Conservation (phyloP, 92 coral and sea anemone species). For the Heteractis magnifica region DNA sequence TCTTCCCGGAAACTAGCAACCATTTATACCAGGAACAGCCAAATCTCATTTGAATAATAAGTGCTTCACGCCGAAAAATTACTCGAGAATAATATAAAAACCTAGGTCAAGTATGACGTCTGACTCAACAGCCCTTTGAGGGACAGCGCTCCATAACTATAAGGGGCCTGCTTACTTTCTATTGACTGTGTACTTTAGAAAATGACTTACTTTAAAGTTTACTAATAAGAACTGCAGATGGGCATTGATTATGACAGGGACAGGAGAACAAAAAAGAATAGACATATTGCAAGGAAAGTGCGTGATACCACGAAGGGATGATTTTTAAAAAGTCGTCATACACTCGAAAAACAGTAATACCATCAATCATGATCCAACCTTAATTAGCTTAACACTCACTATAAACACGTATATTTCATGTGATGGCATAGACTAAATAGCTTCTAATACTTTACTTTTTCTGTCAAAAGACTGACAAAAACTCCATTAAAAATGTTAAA, state of each 20-base stretch:
- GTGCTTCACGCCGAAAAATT: not conserved
- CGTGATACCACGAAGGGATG: not conserved
- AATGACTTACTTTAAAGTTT: not conserved
- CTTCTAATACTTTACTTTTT: not conserved
- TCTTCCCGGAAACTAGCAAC: not conserved
- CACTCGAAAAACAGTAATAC: not conserved
- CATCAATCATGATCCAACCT: not conserved
- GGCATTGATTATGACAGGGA: too few species aligned
- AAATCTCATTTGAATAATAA: not conserved
- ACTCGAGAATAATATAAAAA: not conserved
- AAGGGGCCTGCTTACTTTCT: not conserved
- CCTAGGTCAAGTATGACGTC: not conserved
- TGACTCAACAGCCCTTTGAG: not conserved
- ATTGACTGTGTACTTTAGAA: not conserved
- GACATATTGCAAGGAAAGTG: not conserved
- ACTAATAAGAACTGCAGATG: not conserved
- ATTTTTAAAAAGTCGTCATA: not conserved
- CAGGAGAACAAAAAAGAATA: not conserved
- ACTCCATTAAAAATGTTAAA: not conserved
- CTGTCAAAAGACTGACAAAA: not conserved
- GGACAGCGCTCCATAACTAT: not conserved
- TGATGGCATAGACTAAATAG: not conserved
- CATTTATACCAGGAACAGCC: not conserved
- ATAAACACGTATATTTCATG: not conserved
- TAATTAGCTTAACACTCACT: slow-evolving; percentile 1